Base-by-base conservation (phyloP, 2,797 vertebrate genomes). In the Poecilia wingei region DNA sequence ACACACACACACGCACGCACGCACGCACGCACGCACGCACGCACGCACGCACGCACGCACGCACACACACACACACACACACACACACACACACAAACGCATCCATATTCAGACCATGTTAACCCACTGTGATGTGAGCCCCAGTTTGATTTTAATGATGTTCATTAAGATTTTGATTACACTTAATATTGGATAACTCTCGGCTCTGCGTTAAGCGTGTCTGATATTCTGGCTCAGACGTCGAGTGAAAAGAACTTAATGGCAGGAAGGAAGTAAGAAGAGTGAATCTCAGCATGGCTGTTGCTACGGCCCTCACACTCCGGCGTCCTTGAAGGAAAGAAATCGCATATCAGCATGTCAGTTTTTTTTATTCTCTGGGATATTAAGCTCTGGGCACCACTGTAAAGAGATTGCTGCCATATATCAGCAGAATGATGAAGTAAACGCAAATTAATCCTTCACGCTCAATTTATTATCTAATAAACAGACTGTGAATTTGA, bases 381-480 rank as follows among this genome's bases (percentile, higher is more conserved):
- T 90, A 88, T 91, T 92, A 89, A 86, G 45, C 84, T 80, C 78
- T 68, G 81, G 82, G 73, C 79, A 8, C 45, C 39, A 74, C 77
- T 83, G 86, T 90, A 85, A 77, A 80, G 88, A 87, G 90, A 92
- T 66, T 70, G 82, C 86, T 73, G 53, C 81, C 90, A 82, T 89
- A 79, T 88, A 87, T 92, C 87, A 81, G 74, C 69, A 72, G 79
- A 77, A 77, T 90, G 88, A 91, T 91, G 83, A 92, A 91, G 79
- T 84, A 84, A 90, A 90, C 86, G 81, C 87, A 91, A 93, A 93
- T 91, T 80, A 87, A 93, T 93, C 89, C 90, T 92, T 87, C 88
- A 93, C 89, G 88, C 90, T 91, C 89, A 92, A 91, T 93, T 91
- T 91, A 92, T 91, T 90, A 89, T 91, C 89, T 82, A 88, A 89